phyloP scores from a whole-genome alignment of 2,797 vertebrate genomes.

The Odontamblyopus lacepedii region DNA sequence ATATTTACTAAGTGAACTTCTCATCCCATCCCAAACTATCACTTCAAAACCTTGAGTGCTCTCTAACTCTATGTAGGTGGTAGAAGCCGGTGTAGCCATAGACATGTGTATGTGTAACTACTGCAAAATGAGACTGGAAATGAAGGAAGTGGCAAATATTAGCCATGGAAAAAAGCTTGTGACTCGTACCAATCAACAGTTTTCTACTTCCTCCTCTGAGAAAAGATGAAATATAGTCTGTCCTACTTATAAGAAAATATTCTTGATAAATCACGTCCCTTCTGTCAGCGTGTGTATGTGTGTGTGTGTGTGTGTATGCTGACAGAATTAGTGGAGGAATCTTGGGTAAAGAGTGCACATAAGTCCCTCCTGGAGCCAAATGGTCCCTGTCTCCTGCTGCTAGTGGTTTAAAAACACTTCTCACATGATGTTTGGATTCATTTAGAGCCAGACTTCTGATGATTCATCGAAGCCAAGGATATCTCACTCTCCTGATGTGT shows the following conservation, averaged over 20 bases:
- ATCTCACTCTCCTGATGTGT: slow-evolving; percentile 12
- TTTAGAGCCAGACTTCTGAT: slow-evolving; percentile 12
- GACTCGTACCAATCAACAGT: slow-evolving; percentile 36
- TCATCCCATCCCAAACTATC: too few species aligned
- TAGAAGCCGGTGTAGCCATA: too few species aligned
- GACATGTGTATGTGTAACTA: neutral
- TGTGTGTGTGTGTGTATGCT: slow-evolving; percentile 17
- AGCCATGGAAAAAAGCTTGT: slow-evolving; percentile 34
- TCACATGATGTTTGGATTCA: slow-evolving; percentile 38
- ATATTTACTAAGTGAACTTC: neutral
- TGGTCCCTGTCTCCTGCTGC: slow-evolving; percentile 27
- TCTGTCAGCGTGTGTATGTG: slow-evolving; percentile 15
- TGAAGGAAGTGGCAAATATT: slow-evolving; percentile 30
- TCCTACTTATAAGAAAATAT: slow-evolving; percentile 30
- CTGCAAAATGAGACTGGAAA: slow-evolving; percentile 13
- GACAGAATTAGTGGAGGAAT: slow-evolving; percentile 32
- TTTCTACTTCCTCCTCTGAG: slow-evolving; percentile 36
- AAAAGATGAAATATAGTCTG: slow-evolving; percentile 37
- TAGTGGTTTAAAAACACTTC: slow-evolving; percentile 39
- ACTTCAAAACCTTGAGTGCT: too few species aligned
- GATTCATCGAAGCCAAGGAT: slow-evolving; percentile 15
- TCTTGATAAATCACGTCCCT: slow-evolving; percentile 17
- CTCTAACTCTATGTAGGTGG: too few species aligned
- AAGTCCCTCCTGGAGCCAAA: slow-evolving; percentile 31
- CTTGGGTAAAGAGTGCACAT: slow-evolving; percentile 28